Evolutionary conservation across 2,888 invertebrate genomes (phyloP), one percentile per base, ranked within the genome.

Genomic region (Netelia melanura): DNA sequence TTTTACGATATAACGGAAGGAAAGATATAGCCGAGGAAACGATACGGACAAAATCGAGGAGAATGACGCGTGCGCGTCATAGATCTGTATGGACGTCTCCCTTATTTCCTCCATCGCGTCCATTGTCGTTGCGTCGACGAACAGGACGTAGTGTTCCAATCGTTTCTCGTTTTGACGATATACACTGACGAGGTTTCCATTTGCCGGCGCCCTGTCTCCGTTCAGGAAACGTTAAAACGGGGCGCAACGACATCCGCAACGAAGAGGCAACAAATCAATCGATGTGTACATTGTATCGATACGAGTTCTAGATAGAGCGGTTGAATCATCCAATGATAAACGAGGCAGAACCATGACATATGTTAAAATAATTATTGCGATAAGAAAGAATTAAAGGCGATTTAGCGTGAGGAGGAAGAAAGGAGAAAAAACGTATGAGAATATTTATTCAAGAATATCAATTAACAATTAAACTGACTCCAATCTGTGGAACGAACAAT

Each of bases 221-320:
- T 81, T 87, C 91, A 90, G 93, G 91, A 93, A 92, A 91, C 90
- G 91, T 92, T 91, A 91, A 90, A 88, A 90, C 91, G 89, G 89
- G 88, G 87, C 87, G 88, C 87, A 89, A 88, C 87, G 88, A 88
- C 87, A 87, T 89, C 86, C 88, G 86, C 87, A 88, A 86, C 23
- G n/a, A 58, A 68, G 68, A 74, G 23, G 56, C 82, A 61, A 84
- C 82, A 77, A 88, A 89, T 90, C 89, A 90, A 90, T 90, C 89
- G 86, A 86, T 87, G 58, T 72, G 65, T 71, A 61, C 62, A 64
- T 72, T 65, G 44, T 25, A 43, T 48, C 75, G 67, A 71, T 80
- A 17, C 56, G 56, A 58, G 17, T 85, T 86, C 76, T 81, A 86
- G 89, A 88, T 87, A 86, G 81, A 78, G 10, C 2, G 54, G 85